Evolutionary conservation across 1,140 invertebrate species (phyloP), one percentile per base, ranked within the genome.

Genomic region (Drosophila mojavensis): DNA sequence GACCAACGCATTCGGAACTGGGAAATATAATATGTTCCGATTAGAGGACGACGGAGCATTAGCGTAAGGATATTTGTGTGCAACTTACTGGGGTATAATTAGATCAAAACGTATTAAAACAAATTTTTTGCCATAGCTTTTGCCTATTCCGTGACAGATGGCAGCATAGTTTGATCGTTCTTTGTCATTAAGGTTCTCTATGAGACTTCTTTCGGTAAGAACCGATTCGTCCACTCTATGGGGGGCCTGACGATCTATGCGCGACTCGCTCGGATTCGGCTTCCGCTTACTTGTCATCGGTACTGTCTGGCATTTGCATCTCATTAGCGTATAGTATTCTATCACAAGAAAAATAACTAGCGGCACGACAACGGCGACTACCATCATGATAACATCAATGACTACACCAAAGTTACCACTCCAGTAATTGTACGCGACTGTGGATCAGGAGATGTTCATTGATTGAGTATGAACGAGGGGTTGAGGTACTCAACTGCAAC

Each of bases 401-500:
- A 4, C 0, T 0, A 65, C 5, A 0, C 73, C 67, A 7, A 17
- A 26, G 0, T 26, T 3, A 0, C 13, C 5, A 0, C 15, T 7
- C 10, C 15, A 36, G 11, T 76, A 84, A 24, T 28, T 6, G 10
- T 65, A 17, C 0, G n/a, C 0, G 7, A 5, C 79, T 81, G 36
- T 26, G 30, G 13, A 17, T 3, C 33, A 36, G 33, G 33, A 45
- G 13, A 15, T 6, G 13, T 5, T 0, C 5, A 45, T 24, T 24
- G 20, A 6, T 6, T 45, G 28, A 30, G 28, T 5, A 6, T 5
- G 5, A 15, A 15, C 15, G 13, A 45, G 13, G 15, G 5, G 0
- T 15, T 6, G 3, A 45, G 17, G 13, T 48, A 69, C 73, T 75
- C 43, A 85, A 90, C 85, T 30, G 78, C 86, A 86, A 58, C 85